Evolutionary conservation across 2,113 vertebrate species (phyloP).

Genomic region (Taxidea taxus): DNA sequence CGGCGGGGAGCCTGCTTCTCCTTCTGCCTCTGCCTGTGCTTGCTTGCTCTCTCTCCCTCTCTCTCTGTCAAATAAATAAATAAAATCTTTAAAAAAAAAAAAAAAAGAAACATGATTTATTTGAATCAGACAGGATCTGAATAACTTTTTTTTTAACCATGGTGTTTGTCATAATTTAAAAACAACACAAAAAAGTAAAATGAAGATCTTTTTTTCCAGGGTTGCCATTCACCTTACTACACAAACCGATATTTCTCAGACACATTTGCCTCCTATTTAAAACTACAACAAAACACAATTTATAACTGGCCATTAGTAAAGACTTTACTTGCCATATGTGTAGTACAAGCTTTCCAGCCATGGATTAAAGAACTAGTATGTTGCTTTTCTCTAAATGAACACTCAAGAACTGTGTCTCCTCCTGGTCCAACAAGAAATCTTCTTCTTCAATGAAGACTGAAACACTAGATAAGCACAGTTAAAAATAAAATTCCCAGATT

Average conservation of each 20-base stretch:
- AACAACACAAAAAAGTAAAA: slow-evolving; percentile 20
- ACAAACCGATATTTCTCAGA: not conserved
- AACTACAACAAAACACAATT: not conserved
- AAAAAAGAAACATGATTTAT: not conserved
- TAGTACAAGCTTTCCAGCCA: not conserved
- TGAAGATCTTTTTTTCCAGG: not conserved
- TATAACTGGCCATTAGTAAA: not conserved
- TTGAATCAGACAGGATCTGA: not conserved
- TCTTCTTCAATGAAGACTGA: not conserved
- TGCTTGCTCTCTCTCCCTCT: too few species aligned
- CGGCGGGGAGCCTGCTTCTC: too few species aligned
- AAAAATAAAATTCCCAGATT: not conserved
- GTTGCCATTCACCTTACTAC: not conserved
- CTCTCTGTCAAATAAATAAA: too few species aligned
- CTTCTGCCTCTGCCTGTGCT: too few species aligned
- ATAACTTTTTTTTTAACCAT: not conserved
- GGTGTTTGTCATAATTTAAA: slow-evolving; percentile 5
- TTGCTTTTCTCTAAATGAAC: not conserved
- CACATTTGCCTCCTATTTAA: not conserved
- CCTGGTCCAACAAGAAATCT: not conserved
- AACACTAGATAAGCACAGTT: not conserved
- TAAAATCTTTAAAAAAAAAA: too few species aligned
- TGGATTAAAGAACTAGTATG: not conserved
- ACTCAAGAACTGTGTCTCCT: not conserved
- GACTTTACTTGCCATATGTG: not conserved